Evolutionary conservation across 2,888 invertebrate genomes (phyloP), one percentile per base, ranked within the genome.

Genomic region (Arctia plantaginis): DNA sequence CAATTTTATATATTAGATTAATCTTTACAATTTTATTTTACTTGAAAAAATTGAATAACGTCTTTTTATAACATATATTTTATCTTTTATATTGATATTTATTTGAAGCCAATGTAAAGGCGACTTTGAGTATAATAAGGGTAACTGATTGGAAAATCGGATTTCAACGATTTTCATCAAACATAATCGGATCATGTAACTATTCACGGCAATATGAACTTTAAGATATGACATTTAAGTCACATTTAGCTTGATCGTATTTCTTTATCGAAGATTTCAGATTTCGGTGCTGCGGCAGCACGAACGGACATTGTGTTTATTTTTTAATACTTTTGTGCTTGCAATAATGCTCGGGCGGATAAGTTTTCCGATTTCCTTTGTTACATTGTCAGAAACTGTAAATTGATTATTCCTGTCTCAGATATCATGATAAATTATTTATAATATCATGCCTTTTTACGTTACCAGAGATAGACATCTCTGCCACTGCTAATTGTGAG

Each of bases 91-190:
- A 66, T 64, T 55, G 66, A 79, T 77, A 85, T 83, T 81, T 85
- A 84, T 82, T 84, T 81, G 77, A 81, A 85, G 76, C 81, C 81
- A 85, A 80, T 85, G 80, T 82, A 84, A 82, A 77, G 78, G n/a
- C 79, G 72, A 74, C 80, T 84, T 83, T 83, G 77, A 82, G 74
- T 77, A 75, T 76, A 76, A 78, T 74, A 79, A 65, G 80, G 66
- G 78, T 82, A 86, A 88, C 86, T 84, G 82, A 80, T 82, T 84
- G 86, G 85, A 86, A 88, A 88, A 88, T 86, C 86, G 82, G 82
- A 88, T 88, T 82, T 82, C 79, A 20, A 81, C 83, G 82, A 87
- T 87, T 88, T 87, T 88, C 85, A 88, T 87, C 86, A 85, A 84
- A 79, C 67, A 71, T 85, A 85, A 85, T 85, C 86, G 80, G 86